Base-by-base conservation (phyloP, 1,140 invertebrate species). In the Dolichoris vasculosae region DNA sequence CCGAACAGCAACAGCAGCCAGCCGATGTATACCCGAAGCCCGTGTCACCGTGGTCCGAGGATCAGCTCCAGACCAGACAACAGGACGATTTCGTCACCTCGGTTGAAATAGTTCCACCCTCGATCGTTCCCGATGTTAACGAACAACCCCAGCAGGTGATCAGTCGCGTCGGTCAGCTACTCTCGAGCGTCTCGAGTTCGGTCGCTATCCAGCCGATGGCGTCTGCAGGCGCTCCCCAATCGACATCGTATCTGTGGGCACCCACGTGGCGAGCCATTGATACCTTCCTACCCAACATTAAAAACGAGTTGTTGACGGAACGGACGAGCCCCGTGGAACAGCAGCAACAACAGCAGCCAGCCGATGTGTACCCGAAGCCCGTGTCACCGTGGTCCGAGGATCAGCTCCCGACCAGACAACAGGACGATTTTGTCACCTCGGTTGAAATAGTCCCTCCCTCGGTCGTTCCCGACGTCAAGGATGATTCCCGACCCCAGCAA, bases 211-310 rank as follows among this genome's bases (percentile, higher is more conserved):
- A 91, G 55, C 90, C 91, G 0, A 87, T 88, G 26, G 97, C 99
- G 88, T 99, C 98, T 0, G 97, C 98, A 1, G 96, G 95, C 86
- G 96, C 98, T 15, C 86, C 92, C 0, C 90, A 88, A 0, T 87
- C 90, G 4, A 88, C 89, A 9, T 92, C 91, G 0, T 92, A 93
- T 75, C 93, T 99, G 7, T 99, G 98, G 98, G 95, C 96, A 63
- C 95, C 98, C 2, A 99, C 98, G 0, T 99, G 98, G 98, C 96
- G 98, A 86, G 95, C 97, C 23, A 98, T 99, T 59, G 96, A 96
- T 75, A 95, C 95, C 46, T 99, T 99, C 92, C 92, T 99, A 83
- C 98, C 98, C 0, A 95, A 96, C 87, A 93, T 99, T 26, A 96
- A 96, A 88, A 94, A 95, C 11, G 98, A 99, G 90, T 92, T 99